phyloP scores from a whole-genome alignment of 2,113 vertebrate genomes.

The Tragelaphus buxtoni region DNA sequence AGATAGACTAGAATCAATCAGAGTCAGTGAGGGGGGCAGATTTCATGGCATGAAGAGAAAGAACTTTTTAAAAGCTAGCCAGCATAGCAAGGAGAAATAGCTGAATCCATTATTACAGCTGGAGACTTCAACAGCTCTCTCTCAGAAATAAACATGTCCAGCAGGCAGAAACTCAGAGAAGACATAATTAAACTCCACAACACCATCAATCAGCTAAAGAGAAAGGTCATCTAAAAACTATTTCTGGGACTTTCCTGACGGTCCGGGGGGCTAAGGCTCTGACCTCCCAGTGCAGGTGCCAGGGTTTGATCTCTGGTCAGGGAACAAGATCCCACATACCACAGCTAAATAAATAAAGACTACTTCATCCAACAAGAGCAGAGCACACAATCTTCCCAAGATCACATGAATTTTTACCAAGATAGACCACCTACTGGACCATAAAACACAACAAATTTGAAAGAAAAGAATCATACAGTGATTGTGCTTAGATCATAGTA shows the following conservation, averaged over 20 bases:
- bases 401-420: background rate
- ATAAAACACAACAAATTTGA: background rate
- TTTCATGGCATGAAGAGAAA: background rate
- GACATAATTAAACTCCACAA: background rate
- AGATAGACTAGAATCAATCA: background rate
- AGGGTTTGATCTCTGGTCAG: background rate
- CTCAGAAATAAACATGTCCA: background rate
- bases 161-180: background rate
- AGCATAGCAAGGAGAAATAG: background rate
- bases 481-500: background rate
- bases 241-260: background rate
- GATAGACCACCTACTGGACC: background rate
- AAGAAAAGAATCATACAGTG: background rate
- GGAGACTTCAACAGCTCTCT: background rate
- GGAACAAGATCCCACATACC: background rate
- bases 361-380: background rate
- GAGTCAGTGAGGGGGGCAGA: background rate
- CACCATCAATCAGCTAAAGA: background rate
- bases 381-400: background rate
- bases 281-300: background rate
- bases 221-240: background rate
- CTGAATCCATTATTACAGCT: background rate
- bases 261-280: background rate
- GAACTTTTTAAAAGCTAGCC: background rate
- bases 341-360: background rate